Evolutionary conservation across 2,797 vertebrate species (phyloP), one percentile per base, ranked within the genome.

Genomic region (Amblyopsis hoosieri): DNA sequence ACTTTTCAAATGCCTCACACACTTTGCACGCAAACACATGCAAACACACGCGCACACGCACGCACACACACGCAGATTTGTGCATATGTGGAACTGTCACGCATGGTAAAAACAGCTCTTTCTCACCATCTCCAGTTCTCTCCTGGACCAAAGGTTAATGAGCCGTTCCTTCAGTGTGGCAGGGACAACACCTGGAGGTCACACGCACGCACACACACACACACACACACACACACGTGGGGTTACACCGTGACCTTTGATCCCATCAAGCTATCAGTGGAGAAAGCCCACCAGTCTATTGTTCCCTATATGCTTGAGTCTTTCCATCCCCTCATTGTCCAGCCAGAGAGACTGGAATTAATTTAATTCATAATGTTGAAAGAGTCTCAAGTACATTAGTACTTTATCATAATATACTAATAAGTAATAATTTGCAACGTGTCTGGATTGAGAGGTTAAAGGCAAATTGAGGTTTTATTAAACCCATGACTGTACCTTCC

Each of bases 111-210:
- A 76, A 69, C 56, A 62, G 73, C 56, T 78, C 84, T 65, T 45
- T 57, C 81, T 92, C 78, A 93, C 92, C 90, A 59, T 82, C 73
- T 83, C 76, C 57, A 88, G 76, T 66, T 93, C 82, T 69, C 90
- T 91, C 75, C 31, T 14, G 80, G 52, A 78, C 91, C 92, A 93
- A 19, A 86, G 79, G 50, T 86, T 75, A 19, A 80, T 80, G 67
- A 93, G 85, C 57, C 83, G 65, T 54, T 89, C 85, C 68, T 66
- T 85, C 74, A 94, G 80, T 70, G 67, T 33, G 10, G 12, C 54
- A 15, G 85, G 87, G 83, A 91, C 88, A 69, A 87, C 83, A 90
- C 87, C 92, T 93, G 76, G 12, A 51, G 65, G 60, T 65, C 52
- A 55, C 62, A 57, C 12, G 51, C 12, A 71, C 37, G 71, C 54